Evolutionary conservation across 2,113 vertebrate species (phyloP).

Genomic region (Rhegmatorhina hoffmannsi): DNA sequence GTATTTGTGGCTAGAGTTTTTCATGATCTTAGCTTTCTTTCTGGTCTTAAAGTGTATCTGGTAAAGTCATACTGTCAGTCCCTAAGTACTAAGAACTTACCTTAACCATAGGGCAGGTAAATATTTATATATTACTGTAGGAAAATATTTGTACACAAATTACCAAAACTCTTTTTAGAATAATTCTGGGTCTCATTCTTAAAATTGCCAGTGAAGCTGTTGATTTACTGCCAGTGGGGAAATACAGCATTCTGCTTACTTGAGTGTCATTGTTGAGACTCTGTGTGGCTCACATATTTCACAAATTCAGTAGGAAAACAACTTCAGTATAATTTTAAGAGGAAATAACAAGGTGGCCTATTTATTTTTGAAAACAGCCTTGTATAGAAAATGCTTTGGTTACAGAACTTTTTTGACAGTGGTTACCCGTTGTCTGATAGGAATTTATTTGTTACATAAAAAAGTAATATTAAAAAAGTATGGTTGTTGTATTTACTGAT

Average conservation of each 20-base stretch:
- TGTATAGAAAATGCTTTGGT: not conserved
- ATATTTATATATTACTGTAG: not conserved
- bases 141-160: conserved; percentile 9
- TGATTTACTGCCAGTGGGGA: not conserved
- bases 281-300: not conserved
- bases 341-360: not conserved
- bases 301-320: not conserved
- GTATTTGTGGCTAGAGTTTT: not conserved
- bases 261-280: not conserved
- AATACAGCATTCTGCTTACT: not conserved
- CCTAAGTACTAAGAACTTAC: not conserved
- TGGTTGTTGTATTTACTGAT: not conserved
- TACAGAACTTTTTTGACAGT: not conserved
- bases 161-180: not conserved
- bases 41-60: not conserved
- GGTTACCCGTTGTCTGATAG: not conserved
- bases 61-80: not conserved
- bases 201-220: not conserved
- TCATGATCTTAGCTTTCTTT: not conserved
- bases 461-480: not conserved
- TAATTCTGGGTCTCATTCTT: not conserved
- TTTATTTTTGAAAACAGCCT: not conserved
- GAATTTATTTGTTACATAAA: not conserved
- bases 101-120: not conserved
- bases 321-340: not conserved